Evolutionary conservation across 2,888 invertebrate species (phyloP), one percentile per base, ranked within the genome.

Genomic region (Drosophila bunnanda): DNA sequence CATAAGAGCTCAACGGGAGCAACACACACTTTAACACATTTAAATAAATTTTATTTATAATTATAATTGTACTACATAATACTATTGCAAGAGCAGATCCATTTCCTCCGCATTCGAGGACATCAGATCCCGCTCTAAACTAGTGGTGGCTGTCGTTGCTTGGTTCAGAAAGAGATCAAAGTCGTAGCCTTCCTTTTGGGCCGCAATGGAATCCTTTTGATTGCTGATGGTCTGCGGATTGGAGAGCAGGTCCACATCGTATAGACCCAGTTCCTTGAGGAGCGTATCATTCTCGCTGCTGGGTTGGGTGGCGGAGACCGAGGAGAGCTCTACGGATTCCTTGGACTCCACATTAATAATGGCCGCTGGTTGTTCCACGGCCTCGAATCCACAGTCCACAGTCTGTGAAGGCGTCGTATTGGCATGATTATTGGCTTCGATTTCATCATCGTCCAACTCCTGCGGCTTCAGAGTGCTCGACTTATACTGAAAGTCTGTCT

Each of bases 401-500:
- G n/a, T n/a, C 43, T 79, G 56, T n/a, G 68, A 44, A 2, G 53
- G 25, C 2, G 38, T 60, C 10, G 57, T 10, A 17, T 46, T 34
- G 2, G 56, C 20, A 43, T 41, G 68, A 13, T 52, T 64, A 38
- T 78, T 79, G 15, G 76, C 80, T 4, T 84, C 84, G 4, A 88
- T 81, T 50, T 91, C 91, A 52, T 91, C 91, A 6, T 91, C 91
- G 57, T 91, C 91, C 20, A 91, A 60, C 41, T 90, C 88, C 38
- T 91, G 92, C 2, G 92, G 92, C 46, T 91, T 90, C 4, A 91
- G 72, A 5, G 91, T 86, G 56, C 83, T 88, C 0, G 92, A 90
- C 92, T 97, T 96, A 89, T 97, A 98, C 81, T 97, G 97, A 92
- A 99, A 98, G 25, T 98, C 98, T 61, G 96, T 97, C 80, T 97